These are phyloP conservation scores for Timandra comae DNA, from an alignment of 2,888 invertebrate genomes.

Conservation along the genomic window DNA sequence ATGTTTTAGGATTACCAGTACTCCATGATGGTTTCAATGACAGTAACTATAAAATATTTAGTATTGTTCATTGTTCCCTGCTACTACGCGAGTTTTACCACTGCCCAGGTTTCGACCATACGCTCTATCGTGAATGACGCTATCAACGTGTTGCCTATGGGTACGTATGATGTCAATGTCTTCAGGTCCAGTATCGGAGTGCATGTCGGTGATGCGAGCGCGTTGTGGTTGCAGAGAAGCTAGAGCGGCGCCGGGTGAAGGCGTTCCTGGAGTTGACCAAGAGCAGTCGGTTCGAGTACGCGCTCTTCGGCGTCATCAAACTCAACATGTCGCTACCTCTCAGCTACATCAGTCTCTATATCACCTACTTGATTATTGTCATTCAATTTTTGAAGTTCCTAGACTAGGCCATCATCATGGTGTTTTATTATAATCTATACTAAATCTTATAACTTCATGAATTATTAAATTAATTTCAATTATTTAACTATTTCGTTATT, in stretches of 20 bases:
- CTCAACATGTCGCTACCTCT: slow-evolving; percentile 61
- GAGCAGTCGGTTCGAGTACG: slow-evolving; percentile 53
- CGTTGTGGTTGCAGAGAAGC: slow-evolving; percentile 49
- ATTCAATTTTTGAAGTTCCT: slow-evolving; percentile 64
- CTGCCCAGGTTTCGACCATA: slow-evolving; percentile 40
- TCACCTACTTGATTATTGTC: slow-evolving; percentile 58
- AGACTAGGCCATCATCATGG: no score
- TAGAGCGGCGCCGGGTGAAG: slow-evolving; percentile 50
- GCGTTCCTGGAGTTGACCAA: slow-evolving; percentile 53
- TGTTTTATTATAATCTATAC: no score
- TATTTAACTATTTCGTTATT: no score
- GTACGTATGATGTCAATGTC: slow-evolving; percentile 23
- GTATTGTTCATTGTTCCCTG: slow-evolving; percentile 46
- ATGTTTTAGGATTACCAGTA: no score
- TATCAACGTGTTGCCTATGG: slow-evolving; percentile 36
- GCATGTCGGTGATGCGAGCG: not conserved
- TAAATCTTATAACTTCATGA: no score
- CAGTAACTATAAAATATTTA: slow-evolving; percentile 23
- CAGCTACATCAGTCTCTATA: slow-evolving; percentile 53
- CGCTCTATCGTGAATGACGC: slow-evolving; percentile 52
- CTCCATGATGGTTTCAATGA: no score
- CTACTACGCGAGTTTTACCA: slow-evolving; percentile 45
- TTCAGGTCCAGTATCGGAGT: not conserved
- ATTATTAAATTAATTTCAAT: no score
- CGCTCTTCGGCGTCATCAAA: slow-evolving; percentile 49